Percentiles rank a stretch among this genome's conserved stretches.
Conservation (phyloP, 2,113 vertebrate genomes). For the Anseranas semipalmata region DNA sequence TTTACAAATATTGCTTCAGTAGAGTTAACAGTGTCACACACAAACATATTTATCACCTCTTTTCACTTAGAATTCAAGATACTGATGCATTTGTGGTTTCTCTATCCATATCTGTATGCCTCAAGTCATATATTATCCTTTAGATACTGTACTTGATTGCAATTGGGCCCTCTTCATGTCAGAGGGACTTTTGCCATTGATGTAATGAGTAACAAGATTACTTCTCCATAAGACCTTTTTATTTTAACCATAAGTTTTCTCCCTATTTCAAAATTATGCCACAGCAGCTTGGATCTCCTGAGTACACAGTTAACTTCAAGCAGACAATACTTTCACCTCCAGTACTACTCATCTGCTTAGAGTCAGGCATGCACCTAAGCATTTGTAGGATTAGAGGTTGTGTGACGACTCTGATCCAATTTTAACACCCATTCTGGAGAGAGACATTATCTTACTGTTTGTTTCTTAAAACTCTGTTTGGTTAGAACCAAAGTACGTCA, state of each 20-base stretch:
- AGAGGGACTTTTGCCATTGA: not conserved
- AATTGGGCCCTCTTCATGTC: not conserved
- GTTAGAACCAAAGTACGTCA: not conserved
- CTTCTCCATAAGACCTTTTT: not conserved
- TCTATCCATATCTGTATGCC: not conserved
- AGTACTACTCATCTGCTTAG: rapidly evolving
- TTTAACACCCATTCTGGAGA: not conserved
- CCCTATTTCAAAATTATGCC: not conserved
- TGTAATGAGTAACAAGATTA: not conserved
- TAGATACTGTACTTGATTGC: not conserved
- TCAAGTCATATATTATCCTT: not conserved
- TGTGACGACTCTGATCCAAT: not conserved
- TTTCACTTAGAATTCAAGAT: not conserved
- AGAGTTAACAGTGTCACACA: constrained; percentile 6
- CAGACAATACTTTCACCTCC: not conserved
- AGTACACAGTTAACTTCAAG: not conserved
- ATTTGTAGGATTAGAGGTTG: not conserved
- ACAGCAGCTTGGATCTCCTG: not conserved
- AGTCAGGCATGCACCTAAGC: not conserved
- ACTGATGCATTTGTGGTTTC: not conserved
- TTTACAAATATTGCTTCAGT: not conserved
- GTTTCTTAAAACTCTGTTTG: not conserved
- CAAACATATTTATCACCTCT: not conserved
- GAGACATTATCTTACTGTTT: not conserved
- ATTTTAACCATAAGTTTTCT: not conserved